Percentiles rank a stretch among this genome's conserved stretches.
Evolutionary conservation across 2,797 vertebrate species (phyloP).

Genomic region (Prunella strophiata): DNA sequence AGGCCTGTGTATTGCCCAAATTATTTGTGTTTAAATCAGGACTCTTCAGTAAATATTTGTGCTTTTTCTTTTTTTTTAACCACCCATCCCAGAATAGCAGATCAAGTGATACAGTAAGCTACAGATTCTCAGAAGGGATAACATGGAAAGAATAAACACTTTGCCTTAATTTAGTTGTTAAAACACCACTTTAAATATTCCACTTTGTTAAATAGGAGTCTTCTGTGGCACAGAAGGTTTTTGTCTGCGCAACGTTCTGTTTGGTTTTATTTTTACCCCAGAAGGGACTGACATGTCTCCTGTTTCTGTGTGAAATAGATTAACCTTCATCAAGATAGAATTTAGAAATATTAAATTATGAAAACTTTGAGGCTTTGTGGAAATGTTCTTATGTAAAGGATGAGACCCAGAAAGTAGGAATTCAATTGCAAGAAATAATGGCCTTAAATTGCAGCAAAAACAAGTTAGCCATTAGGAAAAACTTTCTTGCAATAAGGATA

Average conservation of each 20-base stretch:
- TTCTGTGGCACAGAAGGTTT: not conserved
- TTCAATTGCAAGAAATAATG: constrained; percentile 26
- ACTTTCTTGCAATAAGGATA: not conserved
- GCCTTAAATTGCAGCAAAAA: not conserved
- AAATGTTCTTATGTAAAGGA: constrained; percentile 4
- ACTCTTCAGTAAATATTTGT: not conserved
- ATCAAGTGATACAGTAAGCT: not conserved
- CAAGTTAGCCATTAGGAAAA: constrained; percentile 33
- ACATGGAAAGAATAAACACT: not conserved
- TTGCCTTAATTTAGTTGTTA: not conserved
- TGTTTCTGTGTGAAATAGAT: not conserved
- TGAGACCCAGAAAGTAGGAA: not conserved
- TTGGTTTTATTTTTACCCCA: not conserved
- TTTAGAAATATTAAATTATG: not conserved
- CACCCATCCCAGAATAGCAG: not conserved
- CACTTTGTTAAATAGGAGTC: not conserved
- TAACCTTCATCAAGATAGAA: not conserved
- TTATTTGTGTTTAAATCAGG: not conserved
- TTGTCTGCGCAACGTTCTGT: not conserved
- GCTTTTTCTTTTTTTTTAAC: not conserved
- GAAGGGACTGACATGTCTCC: not conserved
- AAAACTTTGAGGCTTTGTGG: constrained; percentile 22
- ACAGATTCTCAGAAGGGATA: not conserved
- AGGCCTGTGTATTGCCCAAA: not conserved
- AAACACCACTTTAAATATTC: not conserved